Evolutionary conservation across 2,797 vertebrate genomes (phyloP).

Genomic region (Pelochelys cantorii): DNA sequence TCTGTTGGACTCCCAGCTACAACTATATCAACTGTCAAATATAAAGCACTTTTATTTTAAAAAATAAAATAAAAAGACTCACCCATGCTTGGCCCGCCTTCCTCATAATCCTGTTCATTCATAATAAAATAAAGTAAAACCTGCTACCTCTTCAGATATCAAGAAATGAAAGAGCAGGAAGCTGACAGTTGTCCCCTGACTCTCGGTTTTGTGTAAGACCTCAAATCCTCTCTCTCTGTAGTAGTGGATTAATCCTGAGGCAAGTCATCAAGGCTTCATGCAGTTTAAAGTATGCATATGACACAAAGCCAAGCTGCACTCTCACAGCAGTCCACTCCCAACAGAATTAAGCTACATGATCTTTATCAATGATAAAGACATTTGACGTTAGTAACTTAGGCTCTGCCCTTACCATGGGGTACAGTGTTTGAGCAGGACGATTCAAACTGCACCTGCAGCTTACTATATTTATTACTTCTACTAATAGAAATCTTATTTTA

Average conservation of each 20-base stretch:
- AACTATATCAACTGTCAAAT: not conserved
- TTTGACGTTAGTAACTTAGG: slow-evolving; percentile 7
- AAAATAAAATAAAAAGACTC: slow-evolving; percentile 43
- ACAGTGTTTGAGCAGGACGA: not conserved
- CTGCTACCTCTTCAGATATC: slow-evolving; percentile 25
- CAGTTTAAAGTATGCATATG: slow-evolving; percentile 57
- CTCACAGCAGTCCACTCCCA: slow-evolving; percentile 31
- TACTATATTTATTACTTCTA: not conserved
- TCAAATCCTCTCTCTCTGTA: slow-evolving; percentile 71
- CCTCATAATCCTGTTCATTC: slow-evolving; percentile 71
- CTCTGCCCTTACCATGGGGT: slow-evolving; percentile 3
- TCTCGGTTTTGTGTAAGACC: slow-evolving; percentile 66
- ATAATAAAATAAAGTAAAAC: slow-evolving; percentile 57
- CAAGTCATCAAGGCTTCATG: slow-evolving; percentile 66
- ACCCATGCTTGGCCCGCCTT: slow-evolving; percentile 65
- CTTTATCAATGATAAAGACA: slow-evolving; percentile 53
- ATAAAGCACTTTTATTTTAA: not conserved
- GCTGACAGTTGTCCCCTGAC: slow-evolving; percentile 51
- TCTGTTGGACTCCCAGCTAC: not conserved
- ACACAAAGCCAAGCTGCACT: slow-evolving; percentile 55
- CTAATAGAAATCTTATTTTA: slow-evolving; percentile 9
- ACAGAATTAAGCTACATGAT: slow-evolving; percentile 63
- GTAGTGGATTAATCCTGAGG: slow-evolving; percentile 72
- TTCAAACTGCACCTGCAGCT: not conserved
- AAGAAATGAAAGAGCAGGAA: slow-evolving; percentile 32